Evolutionary conservation across 2,888 invertebrate genomes (phyloP), one percentile per base, ranked within the genome.

Genomic region (Apamea sordens): DNA sequence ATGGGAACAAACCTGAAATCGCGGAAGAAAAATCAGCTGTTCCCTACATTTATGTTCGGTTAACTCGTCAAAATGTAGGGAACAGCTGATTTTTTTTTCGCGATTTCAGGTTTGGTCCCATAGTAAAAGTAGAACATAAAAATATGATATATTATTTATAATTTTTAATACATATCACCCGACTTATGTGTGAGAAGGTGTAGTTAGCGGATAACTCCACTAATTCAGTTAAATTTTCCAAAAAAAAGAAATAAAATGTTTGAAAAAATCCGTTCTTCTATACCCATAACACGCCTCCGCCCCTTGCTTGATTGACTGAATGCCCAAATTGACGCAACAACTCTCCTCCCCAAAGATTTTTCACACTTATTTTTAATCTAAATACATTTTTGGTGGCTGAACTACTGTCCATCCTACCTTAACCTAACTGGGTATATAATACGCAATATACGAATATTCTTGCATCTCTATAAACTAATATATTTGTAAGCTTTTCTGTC

Each of bases 311-410:
- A 96, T 96, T 96, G 96, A 96, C 95, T 91, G 94, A 90, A 92
- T 95, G 94, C 93, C 93, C 77, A 94, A 96, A 96, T 96, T 96
- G 96, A 96, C 95, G 91, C 89, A 92, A 93, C 93, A 92, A 93
- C 93, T 93, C 77, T 79, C 83, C 83, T 68, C 82, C 85, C 84
- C 72, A 89, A 89, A 89, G 89, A 86, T 73, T 89, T 89, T 89
- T 89, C 89, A 89, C 90, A 90, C 89, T 87, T 90, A 89, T 78
- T 67, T 71, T 10, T 68, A 75, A 73, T 61, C 61, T 63, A 63
- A 41, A 73, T 76, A 81, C 36, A 32, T 65, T 64, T 32, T 59
- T 77, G 65, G 28, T 50, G 71, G 32, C 13, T 53, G 15, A 44
- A 44, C 53, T 67, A 18, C n/a, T 59, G 65, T 8, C 50, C 2